These are phyloP conservation scores for Fabriciana adippe DNA, from an alignment of 2,888 invertebrate genomes.

Conservation along the genomic window DNA sequence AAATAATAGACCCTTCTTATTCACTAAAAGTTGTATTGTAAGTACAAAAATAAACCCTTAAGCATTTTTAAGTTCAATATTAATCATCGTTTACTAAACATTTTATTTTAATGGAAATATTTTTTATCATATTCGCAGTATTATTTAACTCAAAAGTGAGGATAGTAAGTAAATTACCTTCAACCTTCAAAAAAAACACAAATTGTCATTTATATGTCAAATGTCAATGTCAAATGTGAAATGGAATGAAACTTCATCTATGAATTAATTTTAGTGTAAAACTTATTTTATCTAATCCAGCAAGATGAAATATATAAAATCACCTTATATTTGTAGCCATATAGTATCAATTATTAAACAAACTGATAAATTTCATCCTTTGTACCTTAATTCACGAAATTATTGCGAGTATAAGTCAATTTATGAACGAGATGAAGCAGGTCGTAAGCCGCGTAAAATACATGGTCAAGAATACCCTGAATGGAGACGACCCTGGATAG, in stretches of 20 bases:
- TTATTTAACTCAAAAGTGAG: no score
- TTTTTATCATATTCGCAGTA: no score
- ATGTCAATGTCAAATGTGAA: conserved; percentile 15
- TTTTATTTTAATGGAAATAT: no score
- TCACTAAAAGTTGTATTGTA: no score
- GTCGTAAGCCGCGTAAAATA: conserved; percentile 55
- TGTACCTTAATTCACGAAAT: conserved; percentile 48
- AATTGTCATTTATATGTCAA: neutral
- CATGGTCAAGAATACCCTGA: conserved; percentile 75
- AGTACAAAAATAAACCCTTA: no score
- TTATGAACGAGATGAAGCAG: conserved; percentile 68
- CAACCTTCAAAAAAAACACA: no score
- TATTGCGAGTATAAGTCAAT: conserved; percentile 66
- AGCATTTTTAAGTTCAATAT: no score
- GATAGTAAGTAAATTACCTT: no score
- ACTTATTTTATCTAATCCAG: neutral
- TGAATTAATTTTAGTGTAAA: neutral
- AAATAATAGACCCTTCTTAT: no score
- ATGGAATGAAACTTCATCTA: neutral
- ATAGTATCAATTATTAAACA: conserved; percentile 57
- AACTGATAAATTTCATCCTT: conserved; percentile 35
- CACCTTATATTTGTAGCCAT: neutral
- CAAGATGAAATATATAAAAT: conserved; percentile 4
- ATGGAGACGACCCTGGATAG: conserved; percentile 84
- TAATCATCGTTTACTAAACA: no score